phyloP scores from a whole-genome alignment of 2,113 vertebrate genomes.

The Daboia siamensis region DNA sequence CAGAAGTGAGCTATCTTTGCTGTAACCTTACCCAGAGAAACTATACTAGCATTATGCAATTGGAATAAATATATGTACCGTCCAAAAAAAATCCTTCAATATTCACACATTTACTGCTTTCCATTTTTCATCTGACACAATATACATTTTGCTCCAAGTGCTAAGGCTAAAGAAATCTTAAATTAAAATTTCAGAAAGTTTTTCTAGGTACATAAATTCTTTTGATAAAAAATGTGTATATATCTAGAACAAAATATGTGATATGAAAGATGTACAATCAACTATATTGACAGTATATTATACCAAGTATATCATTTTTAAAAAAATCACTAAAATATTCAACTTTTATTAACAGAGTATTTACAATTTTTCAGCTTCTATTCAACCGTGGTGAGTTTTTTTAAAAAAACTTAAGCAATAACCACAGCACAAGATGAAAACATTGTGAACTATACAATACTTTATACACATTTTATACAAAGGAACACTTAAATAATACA shows the following conservation, averaged over 20 bases:
- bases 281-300: neutral
- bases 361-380: slow-evolving; percentile 76
- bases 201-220: neutral
- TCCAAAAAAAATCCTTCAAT: neutral
- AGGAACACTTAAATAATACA: slow-evolving; percentile 84
- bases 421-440: slow-evolving; percentile 78
- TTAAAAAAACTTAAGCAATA: slow-evolving; percentile 80
- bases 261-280: neutral
- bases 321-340: slow-evolving; percentile 85
- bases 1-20: neutral
- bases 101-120: neutral
- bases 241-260: neutral
- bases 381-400: slow-evolving; percentile 71
- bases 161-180: neutral
- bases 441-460: slow-evolving; percentile 81
- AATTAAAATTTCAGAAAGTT: neutral
- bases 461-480: slow-evolving; percentile 83
- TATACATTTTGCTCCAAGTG: neutral
- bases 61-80: neutral
- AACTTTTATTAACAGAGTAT: slow-evolving; percentile 82
- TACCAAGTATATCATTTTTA: slow-evolving; percentile 30
- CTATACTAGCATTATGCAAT: neutral
- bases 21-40: neutral
- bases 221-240: neutral
- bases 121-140: neutral